Evolutionary conservation across 1,140 invertebrate species (phyloP).

Genomic region (Muscidifurax raptorellus): DNA sequence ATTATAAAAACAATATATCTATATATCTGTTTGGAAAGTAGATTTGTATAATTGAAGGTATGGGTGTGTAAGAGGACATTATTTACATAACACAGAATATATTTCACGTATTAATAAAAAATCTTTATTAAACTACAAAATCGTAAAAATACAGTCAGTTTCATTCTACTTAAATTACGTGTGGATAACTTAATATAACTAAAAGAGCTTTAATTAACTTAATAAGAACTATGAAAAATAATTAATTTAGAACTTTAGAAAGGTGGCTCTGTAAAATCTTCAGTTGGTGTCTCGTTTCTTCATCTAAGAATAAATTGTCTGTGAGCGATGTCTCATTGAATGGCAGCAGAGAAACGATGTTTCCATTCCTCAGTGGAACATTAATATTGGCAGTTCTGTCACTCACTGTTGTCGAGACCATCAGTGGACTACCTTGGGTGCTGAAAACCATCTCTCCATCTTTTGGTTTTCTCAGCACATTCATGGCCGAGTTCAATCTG

Average conservation of each 20-base stretch:
- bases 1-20: no score
- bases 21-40: no score
- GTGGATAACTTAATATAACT: not conserved
- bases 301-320: slow-evolving; percentile 46
- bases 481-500: slow-evolving; percentile 78
- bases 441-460: slow-evolving; percentile 82
- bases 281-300: slow-evolving; percentile 50
- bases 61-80: not conserved
- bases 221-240: slow-evolving; percentile 29
- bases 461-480: slow-evolving; percentile 78
- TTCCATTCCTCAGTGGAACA: slow-evolving; percentile 79
- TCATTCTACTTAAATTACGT: not conserved
- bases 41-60: no score
- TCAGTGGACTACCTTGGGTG: slow-evolving; percentile 80
- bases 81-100: not conserved
- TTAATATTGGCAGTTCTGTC: slow-evolving; percentile 79
- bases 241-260: slow-evolving; percentile 51
- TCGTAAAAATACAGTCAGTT: not conserved
- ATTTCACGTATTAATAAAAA: not conserved
- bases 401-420: slow-evolving; percentile 73
- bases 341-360: slow-evolving; percentile 79
- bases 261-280: slow-evolving; percentile 47
- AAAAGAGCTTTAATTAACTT: not conserved
- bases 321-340: slow-evolving; percentile 44
- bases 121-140: not conserved